Evolutionary conservation across 1,140 invertebrate species (phyloP).

Genomic region (Druon quercuslanigerum): DNA sequence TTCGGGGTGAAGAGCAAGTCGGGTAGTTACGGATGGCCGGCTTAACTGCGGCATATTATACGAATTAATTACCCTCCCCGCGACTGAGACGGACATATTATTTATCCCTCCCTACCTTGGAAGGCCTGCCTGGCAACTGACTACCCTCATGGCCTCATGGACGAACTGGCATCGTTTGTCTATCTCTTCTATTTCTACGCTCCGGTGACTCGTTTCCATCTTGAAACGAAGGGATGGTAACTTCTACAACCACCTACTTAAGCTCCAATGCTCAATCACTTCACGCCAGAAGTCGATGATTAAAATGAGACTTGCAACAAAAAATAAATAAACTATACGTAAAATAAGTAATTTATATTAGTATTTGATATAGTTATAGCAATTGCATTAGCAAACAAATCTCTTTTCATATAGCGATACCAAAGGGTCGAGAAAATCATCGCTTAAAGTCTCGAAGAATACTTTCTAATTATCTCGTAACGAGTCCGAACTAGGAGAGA

Average conservation of each 20-base stretch:
- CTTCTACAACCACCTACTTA: not conserved
- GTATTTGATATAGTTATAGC: too few species aligned
- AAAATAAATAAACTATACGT: not conserved
- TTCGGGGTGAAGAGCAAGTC: conserved; percentile 54
- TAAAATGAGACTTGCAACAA: not conserved
- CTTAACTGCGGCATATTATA: conserved; percentile 75
- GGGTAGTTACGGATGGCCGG: conserved; percentile 70
- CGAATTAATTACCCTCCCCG: conserved; percentile 72
- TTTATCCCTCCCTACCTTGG: conserved; percentile 62
- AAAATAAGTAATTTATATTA: too few species aligned
- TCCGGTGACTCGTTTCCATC: conserved; percentile 52
- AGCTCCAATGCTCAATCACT: conserved; percentile 8
- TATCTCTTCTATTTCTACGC: conserved; percentile 64
- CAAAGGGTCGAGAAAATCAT: too few species aligned
- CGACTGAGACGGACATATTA: conserved; percentile 71
- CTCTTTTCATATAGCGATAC: too few species aligned
- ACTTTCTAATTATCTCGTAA: conserved; percentile 20
- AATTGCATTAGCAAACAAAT: too few species aligned
- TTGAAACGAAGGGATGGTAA: conserved; percentile 36
- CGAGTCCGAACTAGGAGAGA: not conserved
- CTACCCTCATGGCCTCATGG: conserved; percentile 58
- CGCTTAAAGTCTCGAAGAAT: not conserved
- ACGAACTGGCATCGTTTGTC: conserved; percentile 64
- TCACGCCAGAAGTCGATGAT: not conserved
- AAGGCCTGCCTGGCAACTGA: conserved; percentile 52